Evolutionary conservation across 92 coral and sea anemone genomes (phyloP).

Genomic region (Bergia sp.): DNA sequence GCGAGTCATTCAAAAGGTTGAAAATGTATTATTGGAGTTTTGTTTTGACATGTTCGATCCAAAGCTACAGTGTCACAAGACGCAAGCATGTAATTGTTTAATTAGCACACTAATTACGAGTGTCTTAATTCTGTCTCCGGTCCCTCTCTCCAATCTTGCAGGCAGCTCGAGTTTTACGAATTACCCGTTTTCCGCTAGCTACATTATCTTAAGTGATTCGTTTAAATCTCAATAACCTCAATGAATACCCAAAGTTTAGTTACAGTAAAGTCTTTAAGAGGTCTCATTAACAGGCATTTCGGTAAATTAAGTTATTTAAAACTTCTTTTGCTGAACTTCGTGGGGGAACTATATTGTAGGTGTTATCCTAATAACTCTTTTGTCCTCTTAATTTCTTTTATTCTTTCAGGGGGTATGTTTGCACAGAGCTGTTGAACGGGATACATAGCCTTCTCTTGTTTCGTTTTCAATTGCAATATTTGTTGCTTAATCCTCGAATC

Average conservation of each 20-base stretch:
- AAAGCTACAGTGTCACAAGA: constrained; percentile 62
- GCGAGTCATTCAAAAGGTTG: constrained; percentile 3
- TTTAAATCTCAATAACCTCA: constrained; percentile 2
- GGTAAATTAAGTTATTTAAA: constrained; percentile 59
- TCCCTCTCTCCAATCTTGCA: constrained; percentile 1
- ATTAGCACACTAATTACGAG: constrained; percentile 65
- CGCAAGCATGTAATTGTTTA: constrained; percentile 75
- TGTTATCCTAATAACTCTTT: constrained; percentile 66
- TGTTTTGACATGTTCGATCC: constrained; percentile 54
- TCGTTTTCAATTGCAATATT: constrained; percentile 53
- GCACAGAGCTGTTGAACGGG: constrained; percentile 60
- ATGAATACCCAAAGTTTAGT: constrained; percentile 4
- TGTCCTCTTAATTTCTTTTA: constrained; percentile 74
- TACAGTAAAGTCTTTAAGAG: constrained; percentile 55
- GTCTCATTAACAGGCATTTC: constrained; percentile 49
- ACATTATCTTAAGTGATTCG: constrained; percentile 15
- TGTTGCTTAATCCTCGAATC: constrained; percentile 37
- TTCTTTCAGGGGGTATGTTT: constrained; percentile 90
- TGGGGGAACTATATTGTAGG: constrained; percentile 80
- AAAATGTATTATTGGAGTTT: constrained; percentile 45
- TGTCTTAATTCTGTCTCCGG: constrained; percentile 74
- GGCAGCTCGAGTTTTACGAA: background rate
- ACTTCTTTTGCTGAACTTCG: constrained; percentile 71
- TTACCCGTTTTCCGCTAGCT: constrained; percentile 8
- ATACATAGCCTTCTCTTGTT: constrained; percentile 66